These are phyloP conservation scores for Clarias pachynema DNA, from an alignment of 2,797 vertebrate genomes.

Conservation along the genomic window DNA sequence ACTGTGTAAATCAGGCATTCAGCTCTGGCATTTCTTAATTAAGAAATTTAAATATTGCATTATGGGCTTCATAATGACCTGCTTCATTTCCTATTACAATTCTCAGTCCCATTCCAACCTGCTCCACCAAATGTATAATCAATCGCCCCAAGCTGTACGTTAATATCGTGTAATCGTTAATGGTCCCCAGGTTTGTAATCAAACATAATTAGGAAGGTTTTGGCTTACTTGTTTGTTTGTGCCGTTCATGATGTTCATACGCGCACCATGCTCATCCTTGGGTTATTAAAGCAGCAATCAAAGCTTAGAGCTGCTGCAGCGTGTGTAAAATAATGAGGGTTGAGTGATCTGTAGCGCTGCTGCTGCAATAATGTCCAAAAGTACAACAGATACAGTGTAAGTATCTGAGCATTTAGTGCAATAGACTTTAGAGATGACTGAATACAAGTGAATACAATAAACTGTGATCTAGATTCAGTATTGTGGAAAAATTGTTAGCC, in stretches of 20 bases:
- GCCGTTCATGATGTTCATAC: conserved; percentile 17
- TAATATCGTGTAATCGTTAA: conserved; percentile 29
- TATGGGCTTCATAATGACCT: background rate
- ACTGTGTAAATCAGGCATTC: conserved; percentile 50
- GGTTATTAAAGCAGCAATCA: conserved; percentile 39
- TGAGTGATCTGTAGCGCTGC: conserved; percentile 19
- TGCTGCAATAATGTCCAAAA: background rate
- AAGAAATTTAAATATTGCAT: conserved; percentile 30
- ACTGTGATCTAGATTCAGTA: background rate
- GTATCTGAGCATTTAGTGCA: background rate
- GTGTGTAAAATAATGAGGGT: conserved; percentile 11
- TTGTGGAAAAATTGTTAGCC: background rate
- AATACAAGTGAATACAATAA: background rate
- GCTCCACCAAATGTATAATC: background rate
- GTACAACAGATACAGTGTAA: background rate
- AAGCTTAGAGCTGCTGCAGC: conserved; percentile 25
- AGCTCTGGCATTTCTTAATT: conserved; percentile 47
- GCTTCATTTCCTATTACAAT: conserved; percentile 2
- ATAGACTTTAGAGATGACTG: background rate
- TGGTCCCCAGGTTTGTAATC: conserved; percentile 32
- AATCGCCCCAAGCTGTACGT: background rate
- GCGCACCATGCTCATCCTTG: background rate
- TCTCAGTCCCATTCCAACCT: background rate
- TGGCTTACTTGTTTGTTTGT: conserved; percentile 30
- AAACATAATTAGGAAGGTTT: conserved; percentile 28